These are phyloP conservation scores for Tipula confusa DNA, from an alignment of 2,888 invertebrate genomes.

Conservation along the genomic window DNA sequence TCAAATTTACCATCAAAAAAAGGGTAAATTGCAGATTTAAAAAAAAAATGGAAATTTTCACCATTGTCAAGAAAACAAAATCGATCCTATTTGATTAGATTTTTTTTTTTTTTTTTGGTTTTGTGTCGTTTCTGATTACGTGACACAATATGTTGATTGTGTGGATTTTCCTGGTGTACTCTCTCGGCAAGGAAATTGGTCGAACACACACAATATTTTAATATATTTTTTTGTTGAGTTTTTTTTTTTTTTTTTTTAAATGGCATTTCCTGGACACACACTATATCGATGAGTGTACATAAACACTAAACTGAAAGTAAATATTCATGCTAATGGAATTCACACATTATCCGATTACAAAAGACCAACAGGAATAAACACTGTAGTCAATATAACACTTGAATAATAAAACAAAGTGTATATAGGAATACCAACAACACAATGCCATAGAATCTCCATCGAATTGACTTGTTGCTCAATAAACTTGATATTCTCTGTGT, in stretches of 20 bases:
- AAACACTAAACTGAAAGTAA: neutral
- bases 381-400: slow-evolving; percentile 25
- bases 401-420: slow-evolving; percentile 25
- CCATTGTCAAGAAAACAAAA: neutral
- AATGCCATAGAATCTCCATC: neutral
- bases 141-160: slow-evolving; percentile 12
- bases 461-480: slow-evolving; percentile 29
- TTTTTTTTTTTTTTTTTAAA: too few species aligned
- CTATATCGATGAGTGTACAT: neutral
- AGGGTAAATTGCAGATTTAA: neutral
- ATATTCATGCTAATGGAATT: slow-evolving; percentile 20
- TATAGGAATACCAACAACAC: neutral
- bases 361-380: slow-evolving; percentile 25
- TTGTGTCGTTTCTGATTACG: neutral
- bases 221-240: too few species aligned
- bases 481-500: slow-evolving; percentile 13
- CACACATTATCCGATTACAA: slow-evolving; percentile 25
- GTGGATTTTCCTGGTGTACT: neutral
- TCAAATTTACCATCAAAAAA: neutral
- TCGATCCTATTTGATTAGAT: slow-evolving; percentile 3
- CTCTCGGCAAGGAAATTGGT: neutral
- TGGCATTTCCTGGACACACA: neutral
- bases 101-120: neutral
- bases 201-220: neutral
- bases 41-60: neutral